Percentiles rank a stretch among this genome's conserved stretches.
Conservation (phyloP, 2,888 invertebrate species). For the Oligia fasciuncula region DNA sequence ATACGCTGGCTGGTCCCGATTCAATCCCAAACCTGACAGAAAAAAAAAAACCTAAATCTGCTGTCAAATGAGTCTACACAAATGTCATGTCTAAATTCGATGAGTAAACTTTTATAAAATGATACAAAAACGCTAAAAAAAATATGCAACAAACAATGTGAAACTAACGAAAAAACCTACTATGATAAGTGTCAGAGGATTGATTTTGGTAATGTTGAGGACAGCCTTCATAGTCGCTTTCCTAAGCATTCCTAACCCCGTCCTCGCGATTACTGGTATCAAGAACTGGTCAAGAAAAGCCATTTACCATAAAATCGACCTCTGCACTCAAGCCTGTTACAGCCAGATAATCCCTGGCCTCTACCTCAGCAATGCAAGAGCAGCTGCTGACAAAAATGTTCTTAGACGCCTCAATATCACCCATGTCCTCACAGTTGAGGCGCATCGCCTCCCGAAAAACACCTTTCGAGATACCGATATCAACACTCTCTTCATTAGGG, state of each 20-base stretch:
- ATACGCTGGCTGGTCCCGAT: constrained; percentile 40
- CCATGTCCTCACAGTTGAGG: constrained; percentile 87
- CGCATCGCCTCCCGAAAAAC: constrained; percentile 81
- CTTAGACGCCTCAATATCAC: constrained; percentile 84
- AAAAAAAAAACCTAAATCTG: constrained; percentile 35
- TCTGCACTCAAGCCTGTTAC: constrained; percentile 85
- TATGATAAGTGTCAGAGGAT: constrained; percentile 76
- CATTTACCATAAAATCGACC: constrained; percentile 82
- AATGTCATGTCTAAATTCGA: constrained; percentile 52
- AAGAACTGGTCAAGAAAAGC: constrained; percentile 83
- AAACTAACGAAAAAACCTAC: constrained; percentile 47
- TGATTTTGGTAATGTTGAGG: constrained; percentile 81
- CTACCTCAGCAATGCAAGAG: constrained; percentile 85
- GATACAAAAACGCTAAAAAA: constrained; percentile 65
- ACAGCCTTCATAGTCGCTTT: constrained; percentile 82
- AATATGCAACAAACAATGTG: constrained; percentile 57
- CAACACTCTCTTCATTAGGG: constrained; percentile 86
- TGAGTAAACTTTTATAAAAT: constrained; percentile 51
- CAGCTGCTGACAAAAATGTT: constrained; percentile 80
- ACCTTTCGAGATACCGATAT: constrained; percentile 81
- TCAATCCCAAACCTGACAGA: constrained; percentile 37
- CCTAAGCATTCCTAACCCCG: constrained; percentile 81
- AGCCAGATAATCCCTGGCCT: constrained; percentile 83
- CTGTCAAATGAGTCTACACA: constrained; percentile 52
- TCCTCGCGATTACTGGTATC: constrained; percentile 79